These are phyloP conservation scores for Parasteatoda tepidariorum DNA, from an alignment of 1,140 invertebrate species.

Conservation along the genomic window DNA sequence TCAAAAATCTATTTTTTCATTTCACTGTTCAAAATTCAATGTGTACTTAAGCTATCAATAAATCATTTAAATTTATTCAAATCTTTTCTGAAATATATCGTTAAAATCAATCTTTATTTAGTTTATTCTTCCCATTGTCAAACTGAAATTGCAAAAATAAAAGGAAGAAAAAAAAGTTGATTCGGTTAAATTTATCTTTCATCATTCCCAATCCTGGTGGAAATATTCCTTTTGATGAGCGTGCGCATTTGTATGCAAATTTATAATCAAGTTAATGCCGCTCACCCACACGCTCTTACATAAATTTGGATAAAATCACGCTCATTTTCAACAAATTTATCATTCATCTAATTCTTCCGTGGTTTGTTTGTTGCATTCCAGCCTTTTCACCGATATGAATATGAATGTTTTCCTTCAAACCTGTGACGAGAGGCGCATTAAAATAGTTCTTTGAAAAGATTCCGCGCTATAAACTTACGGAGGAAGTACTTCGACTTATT, in stretches of 20 bases:
- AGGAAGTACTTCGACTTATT: too few relatives aligned
- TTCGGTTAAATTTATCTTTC: neutral
- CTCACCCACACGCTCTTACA: neutral
- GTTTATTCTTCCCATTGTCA: neutral
- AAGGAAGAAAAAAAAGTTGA: too few relatives aligned
- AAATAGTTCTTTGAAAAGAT: neutral
- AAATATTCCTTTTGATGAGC: neutral
- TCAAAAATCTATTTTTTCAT: too few relatives aligned
- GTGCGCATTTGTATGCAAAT: neutral
- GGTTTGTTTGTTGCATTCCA: neutral
- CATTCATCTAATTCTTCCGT: neutral
- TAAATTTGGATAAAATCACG: neutral
- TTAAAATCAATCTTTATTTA: neutral
- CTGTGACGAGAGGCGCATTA: neutral
- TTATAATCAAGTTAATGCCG: neutral
- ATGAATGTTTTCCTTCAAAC: neutral
- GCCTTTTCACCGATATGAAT: neutral
- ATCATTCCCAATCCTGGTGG: neutral
- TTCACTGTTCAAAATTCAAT: too few relatives aligned
- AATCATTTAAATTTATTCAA: too few relatives aligned
- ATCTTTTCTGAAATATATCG: too few relatives aligned
- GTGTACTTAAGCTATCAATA: too few relatives aligned
- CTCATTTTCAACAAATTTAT: neutral
- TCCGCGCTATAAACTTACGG: neutral
- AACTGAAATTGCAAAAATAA: neutral